A percentile compares a stretch with the other conserved stretches of the same genome.
phyloP scores from a whole-genome alignment of 2,888 invertebrate species.

The Belgica antarctica region DNA sequence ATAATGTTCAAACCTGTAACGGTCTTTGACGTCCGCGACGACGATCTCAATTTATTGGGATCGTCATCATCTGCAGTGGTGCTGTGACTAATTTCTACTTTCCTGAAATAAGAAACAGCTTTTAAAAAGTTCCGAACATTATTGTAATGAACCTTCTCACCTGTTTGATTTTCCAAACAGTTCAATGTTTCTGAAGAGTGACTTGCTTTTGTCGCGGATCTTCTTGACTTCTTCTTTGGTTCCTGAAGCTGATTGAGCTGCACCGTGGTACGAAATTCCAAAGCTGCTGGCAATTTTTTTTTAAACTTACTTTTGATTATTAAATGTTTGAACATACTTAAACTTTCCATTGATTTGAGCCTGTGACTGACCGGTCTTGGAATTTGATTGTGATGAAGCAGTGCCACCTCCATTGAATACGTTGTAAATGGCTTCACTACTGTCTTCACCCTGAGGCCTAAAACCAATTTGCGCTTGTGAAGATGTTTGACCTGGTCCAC shows the following conservation, averaged over 20 bases:
- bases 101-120: constrained; percentile 22
- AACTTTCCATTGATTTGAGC: constrained; percentile 80
- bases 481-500: constrained; percentile 78
- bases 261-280: constrained; percentile 74
- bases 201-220: constrained; percentile 68
- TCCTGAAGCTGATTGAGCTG: constrained; percentile 79
- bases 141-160: constrained; percentile 46
- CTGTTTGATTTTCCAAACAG: constrained; percentile 52
- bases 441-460: constrained; percentile 64
- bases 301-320: not conserved
- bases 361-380: constrained; percentile 74
- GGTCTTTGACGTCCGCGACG: constrained; percentile 30
- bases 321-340: too few relatives aligned
- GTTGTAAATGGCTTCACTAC: constrained; percentile 55
- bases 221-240: constrained; percentile 59
- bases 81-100: constrained; percentile 32
- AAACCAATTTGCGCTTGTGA: constrained; percentile 88
- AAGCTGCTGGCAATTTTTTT: constrained; percentile 55
- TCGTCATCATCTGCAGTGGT: constrained; percentile 26
- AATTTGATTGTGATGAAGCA: constrained; percentile 75
- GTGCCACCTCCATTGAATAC: constrained; percentile 74
- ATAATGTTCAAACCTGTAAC: constrained; percentile 33
- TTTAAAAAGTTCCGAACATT: not conserved
- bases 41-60: constrained; percentile 44
- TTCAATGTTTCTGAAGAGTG: constrained; percentile 65